A percentile compares a stretch with the other conserved stretches of the same genome.
phyloP scores from a whole-genome alignment of 2,797 vertebrate species.

The Paedocypris micromegethes region DNA sequence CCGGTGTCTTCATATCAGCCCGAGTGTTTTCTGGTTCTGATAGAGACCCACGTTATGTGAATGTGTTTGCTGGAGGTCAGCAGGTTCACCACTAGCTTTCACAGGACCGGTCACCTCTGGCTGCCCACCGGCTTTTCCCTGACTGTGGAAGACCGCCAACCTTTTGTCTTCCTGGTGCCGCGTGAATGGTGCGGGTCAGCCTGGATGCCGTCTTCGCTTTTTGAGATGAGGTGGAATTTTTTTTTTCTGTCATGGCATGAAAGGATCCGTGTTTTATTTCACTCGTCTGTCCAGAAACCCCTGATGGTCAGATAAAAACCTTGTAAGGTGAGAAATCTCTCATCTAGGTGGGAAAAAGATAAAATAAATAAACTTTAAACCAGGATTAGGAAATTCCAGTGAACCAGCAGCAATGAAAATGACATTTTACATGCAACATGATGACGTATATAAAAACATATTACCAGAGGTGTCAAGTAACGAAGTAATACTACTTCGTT shows the following conservation, averaged over 20 bases:
- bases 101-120: slow-evolving; percentile 38
- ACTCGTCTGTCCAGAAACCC: slow-evolving; percentile 42
- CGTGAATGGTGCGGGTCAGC: slow-evolving; percentile 21
- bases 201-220: slow-evolving; percentile 13
- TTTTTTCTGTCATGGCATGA: slow-evolving; percentile 39
- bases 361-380: no score
- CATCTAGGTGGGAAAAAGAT: slow-evolving; percentile 42
- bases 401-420: no score
- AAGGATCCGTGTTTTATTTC: slow-evolving; percentile 11
- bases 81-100: slow-evolving; percentile 18
- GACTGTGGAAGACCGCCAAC: slow-evolving; percentile 34
- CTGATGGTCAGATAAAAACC: slow-evolving; percentile 55
- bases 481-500: no score
- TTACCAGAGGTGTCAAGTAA: no score
- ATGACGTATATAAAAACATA: no score
- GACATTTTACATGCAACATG: no score
- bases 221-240: slow-evolving; percentile 37
- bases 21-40: no score
- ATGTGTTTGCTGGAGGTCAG: slow-evolving; percentile 30
- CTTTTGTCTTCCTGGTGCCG: slow-evolving; percentile 33
- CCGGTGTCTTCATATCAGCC: no score
- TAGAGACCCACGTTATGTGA: slow-evolving; percentile 2
- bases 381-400: no score
- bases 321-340: slow-evolving; percentile 49
- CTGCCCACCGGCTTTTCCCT: slow-evolving; percentile 30